Evolutionary conservation across 2,113 vertebrate genomes (phyloP).

Genomic region (Syngnathus scovelli): DNA sequence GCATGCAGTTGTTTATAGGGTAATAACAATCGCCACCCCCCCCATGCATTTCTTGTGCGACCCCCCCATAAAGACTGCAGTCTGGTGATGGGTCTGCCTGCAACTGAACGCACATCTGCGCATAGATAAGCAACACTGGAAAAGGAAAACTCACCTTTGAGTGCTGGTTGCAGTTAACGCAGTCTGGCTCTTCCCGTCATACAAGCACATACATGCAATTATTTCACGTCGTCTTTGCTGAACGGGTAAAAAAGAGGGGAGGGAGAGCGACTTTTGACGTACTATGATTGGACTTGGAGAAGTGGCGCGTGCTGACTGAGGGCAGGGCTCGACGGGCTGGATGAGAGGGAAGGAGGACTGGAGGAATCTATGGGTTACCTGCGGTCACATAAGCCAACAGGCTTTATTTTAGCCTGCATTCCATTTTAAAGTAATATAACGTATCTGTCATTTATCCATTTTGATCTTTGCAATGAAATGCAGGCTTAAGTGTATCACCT

Average conservation of each 20-base stretch:
- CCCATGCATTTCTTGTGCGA: no score
- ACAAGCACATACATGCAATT: not conserved
- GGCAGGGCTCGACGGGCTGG: constrained; percentile 44
- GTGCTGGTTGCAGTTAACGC: not conserved
- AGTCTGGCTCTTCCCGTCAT: not conserved
- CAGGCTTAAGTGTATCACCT: not conserved
- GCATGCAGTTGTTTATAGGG: no score
- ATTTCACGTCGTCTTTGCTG: constrained; percentile 18
- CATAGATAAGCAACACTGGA: not conserved
- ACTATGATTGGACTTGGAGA: constrained; percentile 59
- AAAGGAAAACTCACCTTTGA: constrained; percentile 27
- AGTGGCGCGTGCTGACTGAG: constrained; percentile 68
- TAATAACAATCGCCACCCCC: no score
- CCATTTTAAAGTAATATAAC: no score
- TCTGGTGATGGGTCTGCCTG: not conserved
- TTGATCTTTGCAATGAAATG: not conserved
- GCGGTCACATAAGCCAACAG: constrained; percentile 23
- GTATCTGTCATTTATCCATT: not conserved
- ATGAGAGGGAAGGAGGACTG: constrained; percentile 14
- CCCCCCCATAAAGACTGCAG: no score
- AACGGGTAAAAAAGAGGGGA: not conserved
- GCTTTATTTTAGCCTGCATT: not conserved
- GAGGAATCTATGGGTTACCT: constrained; percentile 41
- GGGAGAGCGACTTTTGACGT: constrained; percentile 5
- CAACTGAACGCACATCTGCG: constrained; percentile 26